These are phyloP conservation scores for Agriotes lineatus DNA, from an alignment of 2,888 invertebrate genomes.

Conservation along the genomic window DNA sequence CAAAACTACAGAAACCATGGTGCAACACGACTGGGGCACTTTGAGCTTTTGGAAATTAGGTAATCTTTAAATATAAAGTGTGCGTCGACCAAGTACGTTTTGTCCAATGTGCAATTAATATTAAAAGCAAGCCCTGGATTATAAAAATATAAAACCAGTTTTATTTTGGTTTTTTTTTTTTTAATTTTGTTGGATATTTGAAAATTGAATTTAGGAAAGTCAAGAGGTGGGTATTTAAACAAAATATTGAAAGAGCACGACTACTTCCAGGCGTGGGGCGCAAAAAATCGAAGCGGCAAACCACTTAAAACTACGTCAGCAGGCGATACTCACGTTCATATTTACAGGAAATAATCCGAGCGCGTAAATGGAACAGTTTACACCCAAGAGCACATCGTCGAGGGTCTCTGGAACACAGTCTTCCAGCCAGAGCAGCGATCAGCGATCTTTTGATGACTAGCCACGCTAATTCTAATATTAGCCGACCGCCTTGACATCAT, in stretches of 20 bases:
- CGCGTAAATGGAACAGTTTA: conserved; percentile 15
- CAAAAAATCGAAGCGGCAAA: no score
- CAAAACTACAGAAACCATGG: no score
- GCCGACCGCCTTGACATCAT: conserved; percentile 50
- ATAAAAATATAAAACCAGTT: not conserved
- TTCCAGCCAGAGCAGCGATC: conserved; percentile 46
- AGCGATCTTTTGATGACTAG: conserved; percentile 47
- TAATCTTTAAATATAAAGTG: not conserved
- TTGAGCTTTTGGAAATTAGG: not conserved
- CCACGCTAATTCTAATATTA: conserved; percentile 51
- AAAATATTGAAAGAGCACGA: no score
- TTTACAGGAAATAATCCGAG: conserved; percentile 18
- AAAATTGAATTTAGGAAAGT: no score
- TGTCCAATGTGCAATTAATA: no score
- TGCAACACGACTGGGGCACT: not conserved
- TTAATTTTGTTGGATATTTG: no score
- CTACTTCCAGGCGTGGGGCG: no score
- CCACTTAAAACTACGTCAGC: no score
- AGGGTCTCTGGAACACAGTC: conserved; percentile 36
- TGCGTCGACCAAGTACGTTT: not conserved
- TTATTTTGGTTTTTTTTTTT: no score
- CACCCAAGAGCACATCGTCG: conserved; percentile 31
- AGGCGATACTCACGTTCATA: conserved; percentile 36
- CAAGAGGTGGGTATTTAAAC: no score
- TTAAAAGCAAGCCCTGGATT: no score